Evolutionary conservation across 2,113 vertebrate genomes (phyloP), one percentile per base, ranked within the genome.

Genomic region (Platichthys flesus): DNA sequence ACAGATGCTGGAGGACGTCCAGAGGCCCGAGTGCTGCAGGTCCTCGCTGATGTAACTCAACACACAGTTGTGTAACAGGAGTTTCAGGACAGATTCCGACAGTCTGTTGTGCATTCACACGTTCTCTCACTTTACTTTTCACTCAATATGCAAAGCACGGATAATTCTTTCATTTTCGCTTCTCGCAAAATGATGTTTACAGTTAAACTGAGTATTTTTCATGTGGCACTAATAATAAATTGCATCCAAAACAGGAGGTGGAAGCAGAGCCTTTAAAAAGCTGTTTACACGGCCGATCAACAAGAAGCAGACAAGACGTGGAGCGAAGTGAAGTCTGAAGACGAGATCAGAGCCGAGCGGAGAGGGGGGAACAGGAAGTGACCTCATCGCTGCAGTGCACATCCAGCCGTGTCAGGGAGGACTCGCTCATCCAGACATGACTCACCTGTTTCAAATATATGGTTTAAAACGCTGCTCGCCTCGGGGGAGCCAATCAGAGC

Each of bases 351-450:
- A 58, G 45, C 9, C 1, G 49, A 72, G 56, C 63, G 24, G n/a
- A 83, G 79, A 74, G 58, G 67, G 64, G 15, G 56, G 23, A 37
- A 60, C 47, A 69, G 63, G 24, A 70, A 73, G 67, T 23, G 83
- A 85, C 79, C 71, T 76, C 78, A 71, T 70, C 76, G 9, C 73
- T 7, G 67, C 81, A 26, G 55, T 69, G 74, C 67, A 78, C 70
- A 57, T 80, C 61, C 73, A 42, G 78, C 81, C 15, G 65, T 28
- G 68, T 76, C 74, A 65, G 15, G 6, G 72, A 75, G 52, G 59
- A 76, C 64, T 28, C 24, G 14, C 73, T 76, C 65, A n/a, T 37
- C 69, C 64, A 71, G n/a, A 52, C 45, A 4, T 74, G 63, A 82
- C 64, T 84, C 78, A 82, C 78, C 14, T 23, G 28, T 0, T 21